Evolutionary conservation across 2,888 invertebrate species (phyloP).

Genomic region (Heliconius erato): DNA sequence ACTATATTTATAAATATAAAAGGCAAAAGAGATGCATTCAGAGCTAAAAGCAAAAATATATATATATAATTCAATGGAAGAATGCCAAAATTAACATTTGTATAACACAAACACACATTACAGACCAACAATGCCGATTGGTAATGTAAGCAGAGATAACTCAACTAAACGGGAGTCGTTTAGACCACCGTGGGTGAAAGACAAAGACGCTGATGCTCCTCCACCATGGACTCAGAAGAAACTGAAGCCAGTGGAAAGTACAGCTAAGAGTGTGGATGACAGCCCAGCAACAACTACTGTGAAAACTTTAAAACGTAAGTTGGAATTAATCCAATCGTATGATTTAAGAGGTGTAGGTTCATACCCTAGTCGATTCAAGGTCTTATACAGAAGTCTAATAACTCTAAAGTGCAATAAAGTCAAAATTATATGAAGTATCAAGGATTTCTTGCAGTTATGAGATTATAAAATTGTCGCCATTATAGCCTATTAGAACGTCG

Average conservation of each 20-base stretch:
- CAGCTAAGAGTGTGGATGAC: slow-evolving; percentile 59
- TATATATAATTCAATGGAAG: background rate
- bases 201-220: slow-evolving; percentile 85
- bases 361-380: background rate
- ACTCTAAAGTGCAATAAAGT: background rate
- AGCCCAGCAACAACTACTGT: slow-evolving; percentile 50
- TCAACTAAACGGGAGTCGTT: slow-evolving; percentile 88
- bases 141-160: slow-evolving; percentile 82
- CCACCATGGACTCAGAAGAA: slow-evolving; percentile 88
- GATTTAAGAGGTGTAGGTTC: background rate
- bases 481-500: too few species aligned
- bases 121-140: slow-evolving; percentile 74
- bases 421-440: background rate
- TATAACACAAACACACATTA: slow-evolving; percentile 39
- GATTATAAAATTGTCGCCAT: background rate
- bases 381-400: too few species aligned
- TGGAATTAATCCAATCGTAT: background rate
- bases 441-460: background rate
- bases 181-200: slow-evolving; percentile 91
- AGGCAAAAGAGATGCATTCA: background rate
- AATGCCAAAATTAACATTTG: slow-evolving; percentile 23
- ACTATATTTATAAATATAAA: background rate
- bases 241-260: slow-evolving; percentile 74
- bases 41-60: background rate
- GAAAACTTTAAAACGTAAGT: slow-evolving; percentile 76